A percentile compares a stretch with the other conserved stretches of the same genome.
phyloP scores from a whole-genome alignment of 1,140 invertebrate genomes.

The Bradynema listronoti region DNA sequence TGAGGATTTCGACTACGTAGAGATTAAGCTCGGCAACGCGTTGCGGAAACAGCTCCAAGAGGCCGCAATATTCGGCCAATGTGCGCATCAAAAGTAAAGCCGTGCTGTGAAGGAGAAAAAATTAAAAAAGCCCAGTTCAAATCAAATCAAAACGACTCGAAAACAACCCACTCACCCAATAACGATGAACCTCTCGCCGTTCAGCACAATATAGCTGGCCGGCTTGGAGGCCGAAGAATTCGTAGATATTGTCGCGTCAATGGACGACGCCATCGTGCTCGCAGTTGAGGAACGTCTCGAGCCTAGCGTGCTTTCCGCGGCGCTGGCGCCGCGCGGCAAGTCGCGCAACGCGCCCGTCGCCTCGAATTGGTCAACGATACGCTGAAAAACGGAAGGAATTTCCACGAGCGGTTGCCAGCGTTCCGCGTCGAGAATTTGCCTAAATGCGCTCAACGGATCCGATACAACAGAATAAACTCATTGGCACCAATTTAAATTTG shows the following conservation, averaged over 20 bases:
- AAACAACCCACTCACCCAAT: conserved; percentile 65
- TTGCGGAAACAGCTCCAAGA: conserved; percentile 65
- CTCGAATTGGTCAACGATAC: conserved; percentile 70
- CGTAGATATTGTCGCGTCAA: background rate
- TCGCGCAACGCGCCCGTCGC: conserved; percentile 57
- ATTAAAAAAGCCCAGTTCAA: background rate
- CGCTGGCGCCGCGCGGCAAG: background rate
- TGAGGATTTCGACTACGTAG: conserved; percentile 76
- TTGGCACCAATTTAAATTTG: no score
- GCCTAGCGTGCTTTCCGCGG: conserved; percentile 9
- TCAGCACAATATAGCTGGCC: conserved; percentile 15
- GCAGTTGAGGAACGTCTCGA: conserved; percentile 7
- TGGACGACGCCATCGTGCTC: conserved; percentile 14
- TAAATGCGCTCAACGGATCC: conserved; percentile 23
- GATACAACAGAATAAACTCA: conserved; percentile 57
- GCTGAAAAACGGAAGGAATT: conserved; percentile 77
- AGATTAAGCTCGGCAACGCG: conserved; percentile 70
- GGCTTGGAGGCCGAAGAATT: background rate
- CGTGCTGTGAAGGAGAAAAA: conserved; percentile 60
- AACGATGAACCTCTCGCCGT: conserved; percentile 63
- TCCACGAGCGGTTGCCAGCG: conserved; percentile 81
- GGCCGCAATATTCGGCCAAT: conserved; percentile 80
- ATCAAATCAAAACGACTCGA: background rate
- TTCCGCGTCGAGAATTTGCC: conserved; percentile 74
- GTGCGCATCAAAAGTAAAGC: conserved; percentile 74